These are phyloP conservation scores for Microplitis mediator DNA, from an alignment of 1,140 invertebrate genomes.

Conservation along the genomic window DNA sequence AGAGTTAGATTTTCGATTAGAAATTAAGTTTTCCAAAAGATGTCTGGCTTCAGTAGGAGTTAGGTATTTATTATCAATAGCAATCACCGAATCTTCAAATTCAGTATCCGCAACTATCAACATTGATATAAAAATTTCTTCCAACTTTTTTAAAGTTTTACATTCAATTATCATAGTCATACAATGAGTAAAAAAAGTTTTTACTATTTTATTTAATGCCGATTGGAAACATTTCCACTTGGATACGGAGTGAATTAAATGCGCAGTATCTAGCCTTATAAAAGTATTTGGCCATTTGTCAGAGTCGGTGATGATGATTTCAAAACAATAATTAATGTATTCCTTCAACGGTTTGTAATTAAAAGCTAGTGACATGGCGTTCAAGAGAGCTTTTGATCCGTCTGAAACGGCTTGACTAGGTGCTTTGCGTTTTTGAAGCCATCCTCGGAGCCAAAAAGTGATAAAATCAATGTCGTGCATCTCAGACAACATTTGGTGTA, in stretches of 20 bases:
- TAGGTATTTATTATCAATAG: background rate
- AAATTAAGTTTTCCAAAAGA: too few species aligned
- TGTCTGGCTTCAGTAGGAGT: background rate
- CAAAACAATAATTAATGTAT: conserved; percentile 4
- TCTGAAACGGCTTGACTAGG: background rate
- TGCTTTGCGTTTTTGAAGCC: background rate
- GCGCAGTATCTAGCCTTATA: background rate
- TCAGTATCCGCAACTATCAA: background rate
- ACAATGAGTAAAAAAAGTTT: background rate
- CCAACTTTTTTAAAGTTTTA: background rate
- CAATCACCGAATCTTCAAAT: background rate
- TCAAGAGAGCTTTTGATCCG: background rate
- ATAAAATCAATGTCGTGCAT: background rate
- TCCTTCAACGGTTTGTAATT: background rate
- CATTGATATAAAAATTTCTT: conserved; percentile 5
- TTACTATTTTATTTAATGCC: background rate
- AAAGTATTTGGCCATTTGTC: background rate
- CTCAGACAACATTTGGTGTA: background rate
- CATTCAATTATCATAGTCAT: background rate
- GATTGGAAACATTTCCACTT: background rate
- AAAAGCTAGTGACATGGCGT: background rate
- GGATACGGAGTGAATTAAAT: background rate
- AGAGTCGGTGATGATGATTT: background rate
- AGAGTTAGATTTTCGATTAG: too few species aligned
- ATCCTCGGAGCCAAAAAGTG: background rate